These are phyloP conservation scores for human DNA, from an alignment of 2,113 vertebrate genomes.

Conservation along the genomic window DNA sequence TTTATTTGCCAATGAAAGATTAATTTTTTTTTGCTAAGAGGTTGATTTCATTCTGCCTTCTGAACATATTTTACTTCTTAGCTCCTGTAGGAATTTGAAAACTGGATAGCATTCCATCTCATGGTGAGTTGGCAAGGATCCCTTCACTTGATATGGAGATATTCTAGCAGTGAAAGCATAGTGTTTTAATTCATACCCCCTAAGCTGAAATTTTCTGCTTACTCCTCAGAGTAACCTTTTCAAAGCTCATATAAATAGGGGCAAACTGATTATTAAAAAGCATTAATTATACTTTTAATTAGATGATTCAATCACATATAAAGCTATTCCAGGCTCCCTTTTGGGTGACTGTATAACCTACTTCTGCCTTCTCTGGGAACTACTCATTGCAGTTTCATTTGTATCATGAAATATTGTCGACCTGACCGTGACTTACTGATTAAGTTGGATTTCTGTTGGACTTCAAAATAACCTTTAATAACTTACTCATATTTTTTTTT, in stretches of 20 bases:
- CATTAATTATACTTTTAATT: neutral
- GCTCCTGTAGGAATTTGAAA: constrained; percentile 24
- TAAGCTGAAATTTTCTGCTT: neutral
- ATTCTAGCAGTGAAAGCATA: neutral
- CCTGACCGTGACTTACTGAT: neutral
- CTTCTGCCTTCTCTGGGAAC: neutral
- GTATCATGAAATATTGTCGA: neutral
- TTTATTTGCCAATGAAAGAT: constrained; percentile 51
- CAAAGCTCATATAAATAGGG: neutral
- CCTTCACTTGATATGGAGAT: neutral
- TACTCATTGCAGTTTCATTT: neutral
- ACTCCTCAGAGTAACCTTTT: neutral
- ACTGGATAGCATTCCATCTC: neutral
- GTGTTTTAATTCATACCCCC: neutral
- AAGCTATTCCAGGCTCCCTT: neutral
- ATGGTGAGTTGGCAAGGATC: neutral
- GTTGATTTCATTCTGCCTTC: neutral
- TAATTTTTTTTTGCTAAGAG: constrained; percentile 30
- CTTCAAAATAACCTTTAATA: constrained; percentile 30
- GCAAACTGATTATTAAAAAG: neutral
- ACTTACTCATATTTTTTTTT: neutral
- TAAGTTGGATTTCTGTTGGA: neutral
- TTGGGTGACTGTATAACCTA: neutral
- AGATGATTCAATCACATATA: neutral
- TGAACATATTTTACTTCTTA: constrained; percentile 49